These are phyloP conservation scores for Engystomops pustulosus DNA, from an alignment of 2,113 vertebrate species.

Conservation along the genomic window DNA sequence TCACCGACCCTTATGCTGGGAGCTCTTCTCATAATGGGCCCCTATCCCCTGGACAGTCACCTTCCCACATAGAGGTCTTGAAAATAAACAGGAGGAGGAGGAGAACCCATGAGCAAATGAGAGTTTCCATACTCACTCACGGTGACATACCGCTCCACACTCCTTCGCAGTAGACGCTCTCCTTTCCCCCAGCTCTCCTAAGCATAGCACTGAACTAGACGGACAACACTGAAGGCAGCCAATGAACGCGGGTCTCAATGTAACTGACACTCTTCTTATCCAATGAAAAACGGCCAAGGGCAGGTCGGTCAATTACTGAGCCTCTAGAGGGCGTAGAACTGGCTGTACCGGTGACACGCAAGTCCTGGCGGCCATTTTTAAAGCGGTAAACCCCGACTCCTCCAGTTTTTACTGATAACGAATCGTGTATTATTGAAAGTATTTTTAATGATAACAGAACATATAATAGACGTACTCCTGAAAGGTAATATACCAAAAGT, in stretches of 20 bases:
- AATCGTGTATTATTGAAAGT: no score
- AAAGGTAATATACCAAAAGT: not conserved
- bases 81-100: not conserved
- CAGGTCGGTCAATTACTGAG: not conserved
- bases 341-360: not conserved
- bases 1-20: not conserved
- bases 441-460: no score
- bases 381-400: not conserved
- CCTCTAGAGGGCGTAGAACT: not conserved
- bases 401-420: not conserved
- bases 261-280: not conserved
- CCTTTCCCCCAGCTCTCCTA: not conserved
- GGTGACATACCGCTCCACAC: not conserved
- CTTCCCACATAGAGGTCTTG: not conserved
- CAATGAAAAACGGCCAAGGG: not conserved
- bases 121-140: not conserved
- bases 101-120: not conserved
- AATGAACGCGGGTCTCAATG: not conserved
- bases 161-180: not conserved
- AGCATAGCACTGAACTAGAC: not conserved
- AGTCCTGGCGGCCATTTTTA: slow-evolving; percentile 14
- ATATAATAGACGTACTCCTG: no score
- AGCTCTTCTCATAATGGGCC: not conserved
- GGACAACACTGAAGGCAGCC: not conserved
- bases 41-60: not conserved